Percentiles rank a stretch among this genome's conserved stretches.
Evolutionary conservation across 2,113 vertebrate species (phyloP).

Genomic region (Chloroceryle aenea): DNA sequence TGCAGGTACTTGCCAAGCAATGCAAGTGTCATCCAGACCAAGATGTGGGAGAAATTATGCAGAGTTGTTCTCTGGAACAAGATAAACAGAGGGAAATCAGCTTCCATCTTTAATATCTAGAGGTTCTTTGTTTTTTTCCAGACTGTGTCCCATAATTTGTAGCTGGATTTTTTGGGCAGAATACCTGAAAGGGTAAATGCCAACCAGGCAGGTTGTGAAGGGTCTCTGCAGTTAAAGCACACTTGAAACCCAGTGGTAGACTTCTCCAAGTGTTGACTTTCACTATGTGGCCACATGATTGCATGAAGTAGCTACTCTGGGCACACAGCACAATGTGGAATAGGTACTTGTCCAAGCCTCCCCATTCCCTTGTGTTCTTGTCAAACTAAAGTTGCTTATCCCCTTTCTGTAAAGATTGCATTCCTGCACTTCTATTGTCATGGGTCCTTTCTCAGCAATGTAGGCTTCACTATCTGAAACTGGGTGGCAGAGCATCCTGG

Average conservation of each 20-base stretch:
- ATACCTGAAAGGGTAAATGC: not conserved
- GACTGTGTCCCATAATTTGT: not conserved
- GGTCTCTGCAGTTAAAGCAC: not conserved
- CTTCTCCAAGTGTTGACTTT: not conserved
- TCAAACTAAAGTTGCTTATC: not conserved
- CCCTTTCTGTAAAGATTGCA: not conserved
- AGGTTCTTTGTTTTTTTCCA: not conserved
- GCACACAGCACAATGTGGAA: not conserved
- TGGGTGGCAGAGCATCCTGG: not conserved
- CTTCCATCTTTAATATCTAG: not conserved
- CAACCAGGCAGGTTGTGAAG: not conserved
- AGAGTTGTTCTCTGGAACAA: not conserved
- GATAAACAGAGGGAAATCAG: not conserved
- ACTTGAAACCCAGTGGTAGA: not conserved
- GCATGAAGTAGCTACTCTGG: not conserved
- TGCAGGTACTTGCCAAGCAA: not conserved
- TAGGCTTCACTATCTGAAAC: not conserved
- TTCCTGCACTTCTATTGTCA: not conserved
- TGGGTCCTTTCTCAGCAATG: not conserved
- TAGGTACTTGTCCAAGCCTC: not conserved
- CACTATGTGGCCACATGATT: fast-evolving
- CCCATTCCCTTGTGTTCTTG: not conserved
- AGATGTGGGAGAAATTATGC: not conserved
- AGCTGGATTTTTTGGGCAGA: not conserved
- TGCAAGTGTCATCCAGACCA: not conserved